Base-by-base conservation (phyloP, 2,797 vertebrate species). In the Rhinophrynus dorsalis region DNA sequence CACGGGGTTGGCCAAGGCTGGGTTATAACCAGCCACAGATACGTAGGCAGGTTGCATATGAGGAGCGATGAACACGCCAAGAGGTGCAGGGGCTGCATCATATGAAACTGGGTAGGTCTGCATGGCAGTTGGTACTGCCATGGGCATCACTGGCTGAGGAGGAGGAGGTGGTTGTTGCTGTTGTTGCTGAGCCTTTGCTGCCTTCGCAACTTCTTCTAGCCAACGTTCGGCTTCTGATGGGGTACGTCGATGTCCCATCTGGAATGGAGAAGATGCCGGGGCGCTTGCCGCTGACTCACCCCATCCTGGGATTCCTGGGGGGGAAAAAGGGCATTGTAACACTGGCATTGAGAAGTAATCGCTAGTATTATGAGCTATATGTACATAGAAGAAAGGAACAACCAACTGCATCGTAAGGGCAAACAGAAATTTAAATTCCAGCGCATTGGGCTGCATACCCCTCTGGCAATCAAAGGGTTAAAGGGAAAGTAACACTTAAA, bases 201-300 rank as follows among this genome's bases (percentile, higher is more conserved):
- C 89, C 67, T 94, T 92, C 33, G 95, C 93, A 7, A 95, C 95
- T 67, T 97, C 95, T 57, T 97, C 93, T 55, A 97, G 76, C 95
- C 95, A 97, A 50, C 95, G 82, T 77, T 97, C 95, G 0, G 95
- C 95, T 80, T 97, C 95, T 0, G 95, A 97, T 0, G 95, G 94
- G 0, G 95, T 97, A 37, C 95, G 90, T 68, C 81, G 92, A 84
- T 97, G 95, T 27, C 95, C 91, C 0, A 88, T 84, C 50, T 90
- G 90, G 70, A 83, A 83, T 27, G 82, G 77, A 2, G 83, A 81
- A 30, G 76, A 13, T 26, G 76, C 47, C 3, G 78, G 56, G 0
- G 89, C 78, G 18, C 83, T 59, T 0, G 77, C 56, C 0, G 89
- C 82, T 18, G 88, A 69, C 24, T 93, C 92, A 0, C 86, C 85